A percentile compares a stretch with the other conserved stretches of the same genome.
Conservation (phyloP, 1,140 invertebrate species). For the Drosophila ogumai region DNA sequence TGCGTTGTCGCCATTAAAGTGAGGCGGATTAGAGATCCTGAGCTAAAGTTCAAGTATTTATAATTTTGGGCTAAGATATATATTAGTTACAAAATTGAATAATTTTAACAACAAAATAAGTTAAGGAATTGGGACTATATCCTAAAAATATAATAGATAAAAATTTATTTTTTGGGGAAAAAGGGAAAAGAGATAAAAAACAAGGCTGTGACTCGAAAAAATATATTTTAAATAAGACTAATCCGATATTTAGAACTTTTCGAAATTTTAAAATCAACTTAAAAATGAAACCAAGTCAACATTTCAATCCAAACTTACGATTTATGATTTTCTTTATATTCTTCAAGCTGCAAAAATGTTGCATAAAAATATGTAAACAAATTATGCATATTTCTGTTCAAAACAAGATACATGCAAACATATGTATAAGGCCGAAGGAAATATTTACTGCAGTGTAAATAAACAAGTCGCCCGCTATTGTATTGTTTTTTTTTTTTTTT, state of each 20-base stretch:
- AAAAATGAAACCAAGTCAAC: no score
- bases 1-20: not conserved
- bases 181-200: no score
- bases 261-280: no score
- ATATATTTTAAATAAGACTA: no score
- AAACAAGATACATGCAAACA: conserved; percentile 15
- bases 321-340: not conserved
- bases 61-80: not conserved
- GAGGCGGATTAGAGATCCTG: not conserved
- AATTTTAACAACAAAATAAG: not conserved
- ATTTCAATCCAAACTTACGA: not conserved
- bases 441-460: conserved; percentile 54
- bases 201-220: no score
- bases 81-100: not conserved
- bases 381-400: conserved; percentile 24
- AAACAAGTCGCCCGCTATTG: conserved; percentile 17
- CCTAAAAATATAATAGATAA: not conserved
- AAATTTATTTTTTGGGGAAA: no score
- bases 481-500: conserved; percentile 36
- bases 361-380: conserved; percentile 32
- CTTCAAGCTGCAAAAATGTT: conserved; percentile 3
- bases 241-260: no score
- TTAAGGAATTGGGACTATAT: not conserved
- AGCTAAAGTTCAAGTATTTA: not conserved
- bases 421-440: not conserved